Percentiles rank a stretch among this genome's conserved stretches.
phyloP scores from a whole-genome alignment of 2,113 vertebrate species.

The Phyllostomus hastatus region DNA sequence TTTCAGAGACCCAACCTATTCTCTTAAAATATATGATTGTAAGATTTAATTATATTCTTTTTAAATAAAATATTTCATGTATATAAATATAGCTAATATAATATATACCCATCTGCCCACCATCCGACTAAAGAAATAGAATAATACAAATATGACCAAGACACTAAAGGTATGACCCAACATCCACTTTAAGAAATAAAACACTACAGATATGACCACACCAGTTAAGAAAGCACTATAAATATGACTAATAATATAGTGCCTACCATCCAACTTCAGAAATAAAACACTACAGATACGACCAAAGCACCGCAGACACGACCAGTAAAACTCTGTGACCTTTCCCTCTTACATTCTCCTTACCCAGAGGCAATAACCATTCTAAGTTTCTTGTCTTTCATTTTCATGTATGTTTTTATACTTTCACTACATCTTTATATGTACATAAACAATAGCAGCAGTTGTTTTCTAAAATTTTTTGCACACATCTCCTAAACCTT shows the following conservation, averaged over 20 bases:
- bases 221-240: background rate
- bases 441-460: background rate
- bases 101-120: background rate
- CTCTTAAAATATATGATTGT: constrained; percentile 24
- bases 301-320: background rate
- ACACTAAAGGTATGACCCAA: background rate
- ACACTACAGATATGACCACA: background rate
- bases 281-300: background rate
- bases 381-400: background rate
- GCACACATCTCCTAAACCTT: background rate
- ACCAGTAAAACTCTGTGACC: background rate
- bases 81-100: constrained; percentile 2
- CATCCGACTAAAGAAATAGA: background rate
- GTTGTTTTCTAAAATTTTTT: background rate
- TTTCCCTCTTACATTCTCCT: background rate
- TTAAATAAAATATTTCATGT: background rate
- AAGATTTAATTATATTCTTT: background rate
- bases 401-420: background rate
- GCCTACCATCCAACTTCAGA: background rate
- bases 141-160: background rate
- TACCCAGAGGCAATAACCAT: background rate
- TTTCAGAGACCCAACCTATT: background rate
- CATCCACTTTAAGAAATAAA: background rate
- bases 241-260: constrained; percentile 3
- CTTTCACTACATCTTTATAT: background rate